Conservation (phyloP, 2,113 vertebrate species). For the Ammospiza caudacuta region DNA sequence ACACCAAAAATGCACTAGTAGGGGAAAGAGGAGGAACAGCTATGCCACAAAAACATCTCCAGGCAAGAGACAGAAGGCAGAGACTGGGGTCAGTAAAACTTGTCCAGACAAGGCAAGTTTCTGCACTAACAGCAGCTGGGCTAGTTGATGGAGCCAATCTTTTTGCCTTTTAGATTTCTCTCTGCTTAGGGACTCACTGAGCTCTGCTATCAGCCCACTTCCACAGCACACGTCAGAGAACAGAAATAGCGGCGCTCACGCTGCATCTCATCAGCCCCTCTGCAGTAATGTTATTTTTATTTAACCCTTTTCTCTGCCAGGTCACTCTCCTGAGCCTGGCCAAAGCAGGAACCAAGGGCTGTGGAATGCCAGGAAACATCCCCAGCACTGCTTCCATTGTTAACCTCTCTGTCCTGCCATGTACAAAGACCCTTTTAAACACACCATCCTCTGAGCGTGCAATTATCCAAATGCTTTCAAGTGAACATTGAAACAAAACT, state of each 20-base stretch:
- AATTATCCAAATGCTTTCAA: neutral
- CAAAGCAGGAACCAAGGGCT: neutral
- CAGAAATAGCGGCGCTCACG: neutral
- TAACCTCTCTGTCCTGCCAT: too few species aligned
- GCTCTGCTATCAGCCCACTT: neutral
- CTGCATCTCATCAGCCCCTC: neutral
- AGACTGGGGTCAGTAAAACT: slow-evolving; percentile 45
- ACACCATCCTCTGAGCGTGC: neutral
- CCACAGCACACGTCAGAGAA: neutral
- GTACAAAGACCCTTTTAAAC: neutral
- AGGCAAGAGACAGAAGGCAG: slow-evolving; percentile 47
- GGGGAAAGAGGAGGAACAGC: slow-evolving; percentile 31
- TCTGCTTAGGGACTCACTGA: neutral
- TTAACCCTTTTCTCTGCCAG: neutral
- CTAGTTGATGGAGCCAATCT: neutral
- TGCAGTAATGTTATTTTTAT: neutral
- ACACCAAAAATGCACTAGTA: slow-evolving; percentile 38
- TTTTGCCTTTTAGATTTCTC: neutral
- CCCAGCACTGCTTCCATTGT: neutral
- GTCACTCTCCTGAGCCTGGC: neutral
- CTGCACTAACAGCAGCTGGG: neutral
- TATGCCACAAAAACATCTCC: slow-evolving; percentile 40
- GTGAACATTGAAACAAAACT: neutral
- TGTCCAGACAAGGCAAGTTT: slow-evolving; percentile 39
- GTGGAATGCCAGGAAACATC: neutral